phyloP scores from a whole-genome alignment of 2,888 invertebrate species.

The Caenorhabditis imperialis region DNA sequence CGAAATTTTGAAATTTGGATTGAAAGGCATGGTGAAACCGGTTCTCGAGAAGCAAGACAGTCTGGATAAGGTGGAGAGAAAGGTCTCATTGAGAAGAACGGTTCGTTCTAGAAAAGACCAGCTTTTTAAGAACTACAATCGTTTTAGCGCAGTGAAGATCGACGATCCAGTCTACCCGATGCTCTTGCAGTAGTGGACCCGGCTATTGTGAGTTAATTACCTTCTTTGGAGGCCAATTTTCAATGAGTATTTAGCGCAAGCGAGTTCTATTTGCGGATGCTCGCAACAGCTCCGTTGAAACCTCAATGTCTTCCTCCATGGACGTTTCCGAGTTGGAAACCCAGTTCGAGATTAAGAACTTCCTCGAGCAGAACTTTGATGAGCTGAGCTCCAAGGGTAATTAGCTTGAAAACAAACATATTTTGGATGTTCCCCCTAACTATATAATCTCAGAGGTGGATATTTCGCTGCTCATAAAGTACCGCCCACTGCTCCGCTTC shows the following conservation, averaged over 20 bases:
- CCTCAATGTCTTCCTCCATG: slow-evolving; percentile 40
- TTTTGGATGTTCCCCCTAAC: background rate
- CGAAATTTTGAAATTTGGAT: slow-evolving; percentile 40
- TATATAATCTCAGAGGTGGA: slow-evolving; percentile 49
- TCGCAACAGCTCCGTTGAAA: slow-evolving; percentile 42
- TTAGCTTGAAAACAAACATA: background rate
- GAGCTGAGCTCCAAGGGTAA: slow-evolving; percentile 38
- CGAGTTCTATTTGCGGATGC: slow-evolving; percentile 47
- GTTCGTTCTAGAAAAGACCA: too few species aligned
- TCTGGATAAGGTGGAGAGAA: slow-evolving; percentile 33
- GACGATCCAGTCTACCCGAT: slow-evolving; percentile 34
- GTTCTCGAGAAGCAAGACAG: slow-evolving; percentile 41
- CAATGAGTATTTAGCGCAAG: slow-evolving; percentile 25
- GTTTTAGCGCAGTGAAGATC: slow-evolving; percentile 46
- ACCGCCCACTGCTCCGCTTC: slow-evolving; percentile 69
- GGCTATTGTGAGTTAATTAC: slow-evolving; percentile 13
- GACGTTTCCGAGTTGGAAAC: slow-evolving; percentile 46
- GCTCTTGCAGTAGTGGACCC: slow-evolving; percentile 31
- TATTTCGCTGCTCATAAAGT: slow-evolving; percentile 58
- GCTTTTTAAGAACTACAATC: too few species aligned
- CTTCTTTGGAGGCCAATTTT: background rate
- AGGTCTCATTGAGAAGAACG: slow-evolving; percentile 39
- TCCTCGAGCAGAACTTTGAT: slow-evolving; percentile 46
- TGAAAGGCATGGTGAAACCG: slow-evolving; percentile 46
- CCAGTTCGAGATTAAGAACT: slow-evolving; percentile 43